Evolutionary conservation across 2,797 vertebrate genomes (phyloP), one percentile per base, ranked within the genome.

Genomic region (Hippopotamyrus pictus): DNA sequence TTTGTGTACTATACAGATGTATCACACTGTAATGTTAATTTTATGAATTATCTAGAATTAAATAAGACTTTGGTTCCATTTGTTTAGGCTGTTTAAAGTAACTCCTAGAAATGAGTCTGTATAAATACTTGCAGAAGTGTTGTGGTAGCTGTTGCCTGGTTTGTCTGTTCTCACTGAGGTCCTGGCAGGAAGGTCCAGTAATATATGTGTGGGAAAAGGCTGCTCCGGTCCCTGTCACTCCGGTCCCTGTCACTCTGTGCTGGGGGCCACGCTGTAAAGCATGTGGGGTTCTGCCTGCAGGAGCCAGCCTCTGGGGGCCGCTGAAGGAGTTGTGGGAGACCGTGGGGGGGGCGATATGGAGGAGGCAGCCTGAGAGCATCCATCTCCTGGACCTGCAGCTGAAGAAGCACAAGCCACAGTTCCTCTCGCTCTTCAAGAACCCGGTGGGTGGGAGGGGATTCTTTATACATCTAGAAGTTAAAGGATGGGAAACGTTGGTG

Each of bases 261-360:
- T 9, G 14, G 14, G 19, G 37, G 41, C 29, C 79, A 83, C 1
- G 8, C 3, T 83, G 19, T 73, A 7, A 22, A 84, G 44, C 82
- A 51, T 22, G 46, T 84, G 44, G n/a, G 44, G 12, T 50, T 48
- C 82, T 51, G 19, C 65, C 90, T 92, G 59, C 88, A 99, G 99
- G 97, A 94, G 98, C 98, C 94, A 98, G 98, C 95, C 95, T 99
- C 90, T 99, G 98, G 99, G 97, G 97, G 51, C 98, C 98, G 1
- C 97, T 99, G 91, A 99, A 99, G 91, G 98, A 99, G 92, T 94
- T 99, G 59, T 99, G 96, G 97, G 97, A 99, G 90, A 97, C 97
- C 0, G 97, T 99, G 89, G 97, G 97, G 51, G 98, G 96, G 41
- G 98, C 97, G 1, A 94, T 99, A 91, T 95, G 96, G 95, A 98